Evolutionary conservation across 2,797 vertebrate species (phyloP).

Genomic region (Philypnodon macrostomus): DNA sequence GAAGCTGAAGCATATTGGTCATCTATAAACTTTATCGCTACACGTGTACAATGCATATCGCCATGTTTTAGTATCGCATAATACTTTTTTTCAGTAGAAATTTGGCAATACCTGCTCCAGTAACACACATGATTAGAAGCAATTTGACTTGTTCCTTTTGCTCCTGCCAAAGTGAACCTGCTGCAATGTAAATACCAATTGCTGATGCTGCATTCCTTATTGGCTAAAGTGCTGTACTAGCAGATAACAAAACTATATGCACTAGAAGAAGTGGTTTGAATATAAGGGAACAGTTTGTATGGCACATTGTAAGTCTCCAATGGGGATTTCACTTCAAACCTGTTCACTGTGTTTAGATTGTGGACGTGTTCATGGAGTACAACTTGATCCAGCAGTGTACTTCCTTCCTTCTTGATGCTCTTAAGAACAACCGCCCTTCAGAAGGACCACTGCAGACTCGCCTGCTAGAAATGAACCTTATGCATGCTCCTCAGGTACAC

Average conservation of each 20-base stretch:
- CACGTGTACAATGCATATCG: too few species aligned
- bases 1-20: too few species aligned
- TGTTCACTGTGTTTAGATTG: conserved; percentile 76
- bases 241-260: conserved; percentile 15
- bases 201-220: conserved; percentile 38
- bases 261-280: too few species aligned
- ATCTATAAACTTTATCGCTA: too few species aligned
- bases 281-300: too few species aligned
- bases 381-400: conserved; percentile 97
- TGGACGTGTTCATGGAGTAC: conserved; percentile 98
- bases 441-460: conserved; percentile 93
- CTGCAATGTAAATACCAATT: conserved; percentile 26
- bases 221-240: conserved; percentile 33
- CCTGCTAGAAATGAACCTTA: conserved; percentile 96
- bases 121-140: conserved; percentile 13
- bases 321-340: background rate
- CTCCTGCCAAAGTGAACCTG: conserved; percentile 19
- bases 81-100: too few species aligned
- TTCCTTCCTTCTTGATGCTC: conserved; percentile 91
- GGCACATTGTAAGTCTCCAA: too few species aligned
- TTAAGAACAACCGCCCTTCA: conserved; percentile 95
- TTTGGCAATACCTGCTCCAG: too few species aligned
- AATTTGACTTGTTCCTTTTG: conserved; percentile 35
- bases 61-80: too few species aligned
- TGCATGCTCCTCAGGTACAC: conserved; percentile 94